Evolutionary conservation across 2,888 invertebrate genomes (phyloP).

Genomic region (Elmis aenea): DNA sequence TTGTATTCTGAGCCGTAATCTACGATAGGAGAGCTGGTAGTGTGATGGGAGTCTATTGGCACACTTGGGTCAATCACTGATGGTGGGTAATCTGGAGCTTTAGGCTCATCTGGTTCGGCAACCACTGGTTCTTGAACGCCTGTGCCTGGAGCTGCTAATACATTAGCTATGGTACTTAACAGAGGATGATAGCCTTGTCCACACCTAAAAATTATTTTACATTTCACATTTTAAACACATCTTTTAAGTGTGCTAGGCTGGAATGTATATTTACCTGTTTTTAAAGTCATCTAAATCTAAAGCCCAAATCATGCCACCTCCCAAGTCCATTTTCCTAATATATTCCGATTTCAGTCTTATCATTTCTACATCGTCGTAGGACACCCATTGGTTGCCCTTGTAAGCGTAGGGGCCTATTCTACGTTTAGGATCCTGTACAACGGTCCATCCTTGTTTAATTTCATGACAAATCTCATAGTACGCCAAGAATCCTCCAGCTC

Average conservation of each 20-base stretch:
- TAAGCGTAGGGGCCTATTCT: slow-evolving; percentile 86
- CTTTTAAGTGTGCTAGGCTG: no score
- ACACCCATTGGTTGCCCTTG: slow-evolving; percentile 87
- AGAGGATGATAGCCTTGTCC: slow-evolving; percentile 77
- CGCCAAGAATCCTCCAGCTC: slow-evolving; percentile 79
- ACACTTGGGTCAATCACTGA: slow-evolving; percentile 15
- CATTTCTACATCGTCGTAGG: slow-evolving; percentile 78
- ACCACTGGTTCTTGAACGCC: slow-evolving; percentile 29
- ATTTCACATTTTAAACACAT: neutral
- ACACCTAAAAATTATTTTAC: slow-evolving; percentile 50
- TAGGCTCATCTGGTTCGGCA: slow-evolving; percentile 15
- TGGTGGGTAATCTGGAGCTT: slow-evolving; percentile 1
- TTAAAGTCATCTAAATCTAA: slow-evolving; percentile 83
- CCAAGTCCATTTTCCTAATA: slow-evolving; percentile 70
- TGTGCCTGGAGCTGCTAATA: slow-evolving; percentile 53
- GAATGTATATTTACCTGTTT: slow-evolving; percentile 41
- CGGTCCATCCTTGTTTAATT: slow-evolving; percentile 71
- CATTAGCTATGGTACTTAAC: slow-evolving; percentile 69
- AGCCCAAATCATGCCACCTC: slow-evolving; percentile 90
- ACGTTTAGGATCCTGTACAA: slow-evolving; percentile 69
- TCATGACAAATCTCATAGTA: slow-evolving; percentile 90
- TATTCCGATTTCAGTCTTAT: slow-evolving; percentile 75
- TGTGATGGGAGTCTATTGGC: slow-evolving; percentile 18
- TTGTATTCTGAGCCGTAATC: slow-evolving; percentile 53
- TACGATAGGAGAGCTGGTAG: slow-evolving; percentile 25